Conservation (phyloP, 2,113 vertebrate species). For the Colossoma macropomum region DNA sequence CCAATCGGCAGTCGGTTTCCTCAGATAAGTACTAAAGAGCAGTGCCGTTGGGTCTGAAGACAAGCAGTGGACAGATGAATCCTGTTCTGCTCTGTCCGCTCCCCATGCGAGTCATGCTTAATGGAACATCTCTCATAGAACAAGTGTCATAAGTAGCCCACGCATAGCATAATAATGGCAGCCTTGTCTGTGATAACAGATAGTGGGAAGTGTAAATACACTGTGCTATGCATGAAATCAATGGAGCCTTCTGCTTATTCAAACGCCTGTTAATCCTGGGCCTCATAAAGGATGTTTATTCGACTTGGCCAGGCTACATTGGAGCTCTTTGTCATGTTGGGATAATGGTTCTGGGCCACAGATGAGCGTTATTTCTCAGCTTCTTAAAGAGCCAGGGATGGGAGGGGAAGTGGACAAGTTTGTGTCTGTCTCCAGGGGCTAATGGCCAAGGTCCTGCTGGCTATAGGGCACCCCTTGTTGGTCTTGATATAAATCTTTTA, state of each 20-base stretch:
- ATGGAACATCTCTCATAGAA: slow-evolving; percentile 50
- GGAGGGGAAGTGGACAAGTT: slow-evolving; percentile 42
- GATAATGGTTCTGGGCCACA: slow-evolving; percentile 71
- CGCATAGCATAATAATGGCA: slow-evolving; percentile 67
- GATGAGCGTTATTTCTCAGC: slow-evolving; percentile 63
- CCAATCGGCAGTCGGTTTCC: slow-evolving; percentile 1
- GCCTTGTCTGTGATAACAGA: slow-evolving; percentile 63
- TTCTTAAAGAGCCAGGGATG: slow-evolving; percentile 61
- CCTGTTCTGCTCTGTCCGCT: background rate
- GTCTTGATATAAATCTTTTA: background rate
- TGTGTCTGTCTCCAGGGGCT: slow-evolving; percentile 10
- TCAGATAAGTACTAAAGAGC: slow-evolving; percentile 4
- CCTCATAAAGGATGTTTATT: slow-evolving; percentile 77
- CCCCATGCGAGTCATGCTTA: slow-evolving; percentile 44
- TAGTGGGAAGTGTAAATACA: slow-evolving; percentile 62
- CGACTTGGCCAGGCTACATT: slow-evolving; percentile 72
- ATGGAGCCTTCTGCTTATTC: slow-evolving; percentile 55
- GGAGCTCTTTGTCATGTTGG: slow-evolving; percentile 72
- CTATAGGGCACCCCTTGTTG: background rate
- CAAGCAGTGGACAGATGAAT: background rate
- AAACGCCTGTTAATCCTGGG: slow-evolving; percentile 58
- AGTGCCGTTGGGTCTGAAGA: background rate
- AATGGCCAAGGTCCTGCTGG: background rate
- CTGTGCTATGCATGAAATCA: slow-evolving; percentile 67
- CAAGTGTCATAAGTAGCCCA: slow-evolving; percentile 61